phyloP scores from a whole-genome alignment of 2,113 vertebrate species.

The Tragelaphus strepsiceros region DNA sequence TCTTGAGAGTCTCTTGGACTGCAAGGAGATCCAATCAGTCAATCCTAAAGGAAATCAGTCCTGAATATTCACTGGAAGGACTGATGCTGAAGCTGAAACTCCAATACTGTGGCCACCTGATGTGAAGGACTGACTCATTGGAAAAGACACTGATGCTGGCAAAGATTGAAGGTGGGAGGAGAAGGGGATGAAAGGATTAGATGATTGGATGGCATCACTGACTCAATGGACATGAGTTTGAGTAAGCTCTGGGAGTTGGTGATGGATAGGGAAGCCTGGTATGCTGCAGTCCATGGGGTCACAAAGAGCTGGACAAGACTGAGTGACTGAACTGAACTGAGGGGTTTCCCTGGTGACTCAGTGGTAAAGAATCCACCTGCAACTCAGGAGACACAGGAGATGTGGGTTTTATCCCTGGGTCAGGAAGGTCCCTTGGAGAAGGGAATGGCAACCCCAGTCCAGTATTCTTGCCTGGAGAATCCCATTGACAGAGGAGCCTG shows the following conservation, averaged over 20 bases:
- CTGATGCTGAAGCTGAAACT: background rate
- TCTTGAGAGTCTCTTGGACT: background rate
- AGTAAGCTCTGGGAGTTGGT: background rate
- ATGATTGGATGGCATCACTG: background rate
- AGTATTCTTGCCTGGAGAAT: background rate
- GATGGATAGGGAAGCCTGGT: background rate
- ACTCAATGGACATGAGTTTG: background rate
- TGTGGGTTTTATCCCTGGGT: background rate
- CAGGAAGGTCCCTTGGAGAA: background rate
- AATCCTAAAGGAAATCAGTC: background rate
- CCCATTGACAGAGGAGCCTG: background rate
- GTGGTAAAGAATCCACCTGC: background rate
- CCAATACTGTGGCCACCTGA: background rate
- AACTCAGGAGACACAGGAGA: background rate
- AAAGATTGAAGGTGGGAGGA: background rate
- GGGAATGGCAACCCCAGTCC: background rate
- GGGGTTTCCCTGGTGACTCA: background rate
- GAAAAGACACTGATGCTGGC: background rate
- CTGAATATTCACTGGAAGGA: background rate
- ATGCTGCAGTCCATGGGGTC: background rate
- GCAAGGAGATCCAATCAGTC: background rate
- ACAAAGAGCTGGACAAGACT: background rate
- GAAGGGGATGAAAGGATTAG: background rate
- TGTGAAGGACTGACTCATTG: background rate
- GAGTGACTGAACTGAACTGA: background rate